Evolutionary conservation across 2,113 vertebrate genomes (phyloP), one percentile per base, ranked within the genome.

Genomic region (Peucedramus taeniatus): DNA sequence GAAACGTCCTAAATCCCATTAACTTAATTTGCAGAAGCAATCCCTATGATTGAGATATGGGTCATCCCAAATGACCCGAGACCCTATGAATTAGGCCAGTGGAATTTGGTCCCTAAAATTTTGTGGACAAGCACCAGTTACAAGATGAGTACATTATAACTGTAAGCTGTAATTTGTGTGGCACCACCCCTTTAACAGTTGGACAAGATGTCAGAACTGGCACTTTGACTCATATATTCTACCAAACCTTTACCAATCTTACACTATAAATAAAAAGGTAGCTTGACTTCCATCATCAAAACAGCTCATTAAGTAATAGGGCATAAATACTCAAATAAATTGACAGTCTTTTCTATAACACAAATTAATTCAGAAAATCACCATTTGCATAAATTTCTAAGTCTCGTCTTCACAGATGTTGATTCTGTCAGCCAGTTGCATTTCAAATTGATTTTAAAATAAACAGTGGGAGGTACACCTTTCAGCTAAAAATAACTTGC

Each of bases 401-500:
- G 97, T 95, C 97, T 97, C 93, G 80, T 97, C 97, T 98, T 97
- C 97, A 97, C 97, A 98, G 97, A 97, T 98, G 97, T 98, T 98
- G 96, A 97, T 96, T 98, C 97, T 97, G 97, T 98, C 98, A 98
- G 92, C 94, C 97, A 97, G 96, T 94, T 98, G 96, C 96, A 93
- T 98, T 97, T 98, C 96, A 97, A 97, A 97, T 98, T 97, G 90
- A 97, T 98, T 98, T 97, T 97, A 98, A 97, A 97, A 97, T 98
- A 97, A 98, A 97, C 63, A 90, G 92, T 93, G 74, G 95, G 91
- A 98, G 97, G 88, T 95, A 82, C 89, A 98, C 95, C 96, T 98
- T 98, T 97, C 95, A 96, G 81, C 97, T 98, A 97, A 97, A 98
- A 98, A 98, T 98, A 98, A 53, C 92, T 93, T 85, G 51, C 89